Evolutionary conservation across 2,113 vertebrate genomes (phyloP), one percentile per base, ranked within the genome.

Genomic region (Xenopus borealis): DNA sequence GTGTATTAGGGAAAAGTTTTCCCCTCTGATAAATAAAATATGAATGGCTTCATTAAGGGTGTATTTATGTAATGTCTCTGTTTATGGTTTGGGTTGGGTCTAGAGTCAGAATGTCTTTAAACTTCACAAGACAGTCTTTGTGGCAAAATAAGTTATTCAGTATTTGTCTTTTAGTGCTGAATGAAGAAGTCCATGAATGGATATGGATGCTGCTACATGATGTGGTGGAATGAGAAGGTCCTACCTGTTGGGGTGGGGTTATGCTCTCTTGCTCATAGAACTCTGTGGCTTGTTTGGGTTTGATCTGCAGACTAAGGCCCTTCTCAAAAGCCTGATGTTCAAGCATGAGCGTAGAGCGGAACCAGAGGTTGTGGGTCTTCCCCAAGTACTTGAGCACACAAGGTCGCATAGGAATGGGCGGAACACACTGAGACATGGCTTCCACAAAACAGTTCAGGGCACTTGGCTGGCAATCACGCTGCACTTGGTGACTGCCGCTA

Each of bases 191-290:
- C 33, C 5, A 40, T 9, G 18, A 70, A 52, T 69, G 40, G 16
- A 77, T 63, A 59, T 47, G 53, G 53, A 58, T 61, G 45, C 40
- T 10, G 19, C 40, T 47, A 64, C 23, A 3, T 27, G 2, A 27
- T 40, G 33, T 59, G 50, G 50, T 57, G 61, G 30, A 19, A 44
- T 16, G 3, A 66, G 44, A 19, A 14, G 20, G 27, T 47, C 82
- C 61, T 81, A 98, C 97, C 94, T 99, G 97, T 59, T 98, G 97
- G 8, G 97, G 97, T 2, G 96, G 96, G 0, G 97, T 98, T 82
- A 98, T 99, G 90, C 95, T 98, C 82, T 99, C 97, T 81, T 98
- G 96, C 81, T 99, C 97, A 0, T 98, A 98, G 70, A 98, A 97
- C 67, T 99, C 97, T 0, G 93, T 88, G 50, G 94, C 97, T 80